These are phyloP conservation scores for Microplitis deprimator DNA, from an alignment of 2,888 invertebrate genomes.

Conservation along the genomic window DNA sequence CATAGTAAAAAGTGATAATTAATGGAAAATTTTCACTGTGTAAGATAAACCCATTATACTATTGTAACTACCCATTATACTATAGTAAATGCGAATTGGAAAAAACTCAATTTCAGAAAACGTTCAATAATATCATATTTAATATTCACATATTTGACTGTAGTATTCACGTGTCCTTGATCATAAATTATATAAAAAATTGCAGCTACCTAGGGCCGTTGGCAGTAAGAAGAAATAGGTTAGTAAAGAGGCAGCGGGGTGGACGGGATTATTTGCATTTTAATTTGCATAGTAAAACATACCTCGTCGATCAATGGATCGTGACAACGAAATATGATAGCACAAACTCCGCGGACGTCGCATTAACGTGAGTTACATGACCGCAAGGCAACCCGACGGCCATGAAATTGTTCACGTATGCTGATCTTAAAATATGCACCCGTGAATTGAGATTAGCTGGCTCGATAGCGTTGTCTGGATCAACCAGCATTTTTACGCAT, in stretches of 20 bases:
- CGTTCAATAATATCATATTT: too few species aligned
- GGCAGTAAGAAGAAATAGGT: neutral
- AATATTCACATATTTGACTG: neutral
- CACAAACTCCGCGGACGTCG: constrained; percentile 58
- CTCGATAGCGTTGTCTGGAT: constrained; percentile 59
- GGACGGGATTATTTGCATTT: constrained; percentile 65
- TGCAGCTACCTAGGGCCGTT: constrained; percentile 25
- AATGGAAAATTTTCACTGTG: too few species aligned
- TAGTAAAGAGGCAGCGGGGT: constrained; percentile 6
- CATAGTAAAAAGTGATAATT: too few species aligned
- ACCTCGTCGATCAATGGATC: constrained; percentile 61
- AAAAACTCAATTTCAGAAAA: too few species aligned
- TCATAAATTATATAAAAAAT: constrained; percentile 21
- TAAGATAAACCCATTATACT: too few species aligned
- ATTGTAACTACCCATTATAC: too few species aligned
- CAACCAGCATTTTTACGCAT: constrained; percentile 32
- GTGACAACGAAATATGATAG: constrained; percentile 65
- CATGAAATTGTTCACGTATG: constrained; percentile 70
- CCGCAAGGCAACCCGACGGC: constrained; percentile 70
- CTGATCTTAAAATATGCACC: constrained; percentile 71
- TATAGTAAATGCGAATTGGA: too few species aligned
- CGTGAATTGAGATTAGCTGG: constrained; percentile 63
- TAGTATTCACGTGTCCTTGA: neutral
- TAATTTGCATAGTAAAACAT: constrained; percentile 69
- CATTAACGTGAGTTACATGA: constrained; percentile 69